Evolutionary conservation across 2,888 invertebrate species (phyloP), one percentile per base, ranked within the genome.

Genomic region (Meta bourneti): DNA sequence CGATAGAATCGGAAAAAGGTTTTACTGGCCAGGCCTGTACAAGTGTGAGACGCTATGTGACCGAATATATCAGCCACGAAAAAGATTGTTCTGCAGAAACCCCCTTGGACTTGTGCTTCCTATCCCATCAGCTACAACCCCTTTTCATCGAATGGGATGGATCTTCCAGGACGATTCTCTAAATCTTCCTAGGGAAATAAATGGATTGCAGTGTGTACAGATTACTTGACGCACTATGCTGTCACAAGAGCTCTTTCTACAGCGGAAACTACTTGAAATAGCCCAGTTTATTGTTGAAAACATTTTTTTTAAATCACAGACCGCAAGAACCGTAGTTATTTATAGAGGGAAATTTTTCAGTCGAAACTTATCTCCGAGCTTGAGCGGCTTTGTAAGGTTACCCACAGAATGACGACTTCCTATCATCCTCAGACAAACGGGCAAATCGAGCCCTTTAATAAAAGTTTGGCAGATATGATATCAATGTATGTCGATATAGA

Each of bases 91-190:
- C 34, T 20, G 7, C 34, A 61, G 13, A 48, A 19, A 48, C 69
- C n/a, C 1, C 11, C 85, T 51, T 4, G 90, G 90, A 7, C 75
- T 52, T n/a, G 6, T 85, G 7, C 8, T 70, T 6, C 69, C 90
- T 2, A 81, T 90, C 11, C 51, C 84, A 16, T 78, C 72, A 69
- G 70, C 83, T 1, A 13, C 16, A 16, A 70, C 34, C 7, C 78
- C 77, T 19, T 86, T 85, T 74, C 84, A 89, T 81, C 52, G 77
- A 13, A 79, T 89, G 88, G 92, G 13, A 92, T 93, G 0, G 93
- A 93, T 84, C 88, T 93, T 1, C 51, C 93, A 16, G 93, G 93
- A 16, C 91, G 89, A 69, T 85, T 93, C 13, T 92, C 93, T 0
- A 54, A 49, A 74, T 83, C 92, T 6, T 19, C 54, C 7, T 81